A percentile compares a stretch with the other conserved stretches of the same genome.
Evolutionary conservation across 23 tunicate genomes (phyloP).

Genomic region (Trididemnum miniatum): DNA sequence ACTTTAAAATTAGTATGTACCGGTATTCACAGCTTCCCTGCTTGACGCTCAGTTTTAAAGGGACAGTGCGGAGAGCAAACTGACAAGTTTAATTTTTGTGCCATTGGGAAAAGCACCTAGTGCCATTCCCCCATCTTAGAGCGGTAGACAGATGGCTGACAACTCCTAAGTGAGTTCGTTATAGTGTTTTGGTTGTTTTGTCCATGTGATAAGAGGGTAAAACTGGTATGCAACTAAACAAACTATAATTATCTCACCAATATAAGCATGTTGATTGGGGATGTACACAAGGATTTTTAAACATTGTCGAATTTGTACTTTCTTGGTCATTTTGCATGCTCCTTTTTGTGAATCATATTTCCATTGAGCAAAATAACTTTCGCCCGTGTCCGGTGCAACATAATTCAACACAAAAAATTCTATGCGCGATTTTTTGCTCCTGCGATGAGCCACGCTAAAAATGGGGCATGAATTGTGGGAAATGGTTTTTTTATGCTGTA

Average conservation of each 20-base stretch:
- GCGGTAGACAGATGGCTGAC: too few species aligned
- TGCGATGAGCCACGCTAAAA: constrained; percentile 32
- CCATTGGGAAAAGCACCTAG: too few species aligned
- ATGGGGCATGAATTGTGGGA: constrained; percentile 66
- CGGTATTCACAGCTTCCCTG: too few species aligned
- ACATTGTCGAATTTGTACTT: constrained; percentile 47
- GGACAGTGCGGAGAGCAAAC: too few species aligned
- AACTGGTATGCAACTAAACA: too few species aligned
- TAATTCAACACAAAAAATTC: constrained; percentile 63
- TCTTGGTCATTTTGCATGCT: constrained; percentile 13
- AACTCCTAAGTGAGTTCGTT: too few species aligned
- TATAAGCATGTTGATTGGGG: constrained; percentile 52
- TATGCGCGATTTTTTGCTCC: constrained; percentile 9
- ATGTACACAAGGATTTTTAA: constrained; percentile 47
- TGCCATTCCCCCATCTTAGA: too few species aligned
- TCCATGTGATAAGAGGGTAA: too few species aligned
- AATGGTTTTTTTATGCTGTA: constrained; percentile 43
- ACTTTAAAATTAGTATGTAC: too few species aligned
- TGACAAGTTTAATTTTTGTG: too few species aligned
- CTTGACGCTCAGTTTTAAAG: too few species aligned
- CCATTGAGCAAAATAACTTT: constrained; percentile 59
- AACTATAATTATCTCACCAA: constrained; percentile 45
- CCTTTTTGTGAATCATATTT: constrained; percentile 36
- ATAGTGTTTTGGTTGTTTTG: too few species aligned
- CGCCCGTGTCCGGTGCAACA: constrained; percentile 43